A percentile compares a stretch with the other conserved stretches of the same genome.
These are phyloP conservation scores for Eurois occulta DNA, from an alignment of 2,888 invertebrate species.

Conservation along the genomic window DNA sequence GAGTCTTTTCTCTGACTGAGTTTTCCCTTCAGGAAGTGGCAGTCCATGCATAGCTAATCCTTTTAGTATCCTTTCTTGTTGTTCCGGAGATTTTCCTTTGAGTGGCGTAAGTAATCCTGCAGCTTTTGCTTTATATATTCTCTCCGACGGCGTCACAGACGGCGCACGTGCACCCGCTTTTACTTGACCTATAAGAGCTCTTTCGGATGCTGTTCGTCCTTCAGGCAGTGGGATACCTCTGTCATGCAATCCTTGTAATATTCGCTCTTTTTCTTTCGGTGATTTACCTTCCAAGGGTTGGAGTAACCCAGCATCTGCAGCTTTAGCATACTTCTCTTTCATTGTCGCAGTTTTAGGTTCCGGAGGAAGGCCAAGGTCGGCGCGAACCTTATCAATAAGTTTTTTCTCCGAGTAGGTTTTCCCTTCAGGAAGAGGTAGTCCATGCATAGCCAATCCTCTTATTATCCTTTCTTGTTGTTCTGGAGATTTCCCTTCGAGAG, in stretches of 20 bases:
- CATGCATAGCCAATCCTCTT: conserved; percentile 8
- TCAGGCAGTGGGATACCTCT: conserved; percentile 1
- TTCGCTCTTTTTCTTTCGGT: not conserved
- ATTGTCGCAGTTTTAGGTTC: too few relatives aligned
- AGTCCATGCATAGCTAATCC: not conserved
- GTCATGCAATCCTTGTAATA: conserved; percentile 5
- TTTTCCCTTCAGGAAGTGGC: not conserved
- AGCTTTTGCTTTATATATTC: not conserved
- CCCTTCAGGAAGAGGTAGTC: too few relatives aligned
- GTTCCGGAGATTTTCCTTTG: not conserved
- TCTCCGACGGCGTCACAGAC: conserved; percentile 3
- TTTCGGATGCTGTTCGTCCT: not conserved
- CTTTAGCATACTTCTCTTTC: too few relatives aligned
- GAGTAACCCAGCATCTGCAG: too few relatives aligned
- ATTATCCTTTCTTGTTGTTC: conserved; percentile 9
- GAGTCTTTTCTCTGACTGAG: too few relatives aligned
- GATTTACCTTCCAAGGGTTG: conserved; percentile 4
- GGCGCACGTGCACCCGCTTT: not conserved
- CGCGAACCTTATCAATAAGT: too few relatives aligned
- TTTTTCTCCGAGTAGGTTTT: too few relatives aligned
- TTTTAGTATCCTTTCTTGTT: not conserved
- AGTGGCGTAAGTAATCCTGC: conserved; percentile 4
- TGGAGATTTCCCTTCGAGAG: not conserved
- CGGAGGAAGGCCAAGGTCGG: too few relatives aligned
- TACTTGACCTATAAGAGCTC: not conserved